Base-by-base conservation (phyloP, 1,140 invertebrate species). In the Pararge aegeria region DNA sequence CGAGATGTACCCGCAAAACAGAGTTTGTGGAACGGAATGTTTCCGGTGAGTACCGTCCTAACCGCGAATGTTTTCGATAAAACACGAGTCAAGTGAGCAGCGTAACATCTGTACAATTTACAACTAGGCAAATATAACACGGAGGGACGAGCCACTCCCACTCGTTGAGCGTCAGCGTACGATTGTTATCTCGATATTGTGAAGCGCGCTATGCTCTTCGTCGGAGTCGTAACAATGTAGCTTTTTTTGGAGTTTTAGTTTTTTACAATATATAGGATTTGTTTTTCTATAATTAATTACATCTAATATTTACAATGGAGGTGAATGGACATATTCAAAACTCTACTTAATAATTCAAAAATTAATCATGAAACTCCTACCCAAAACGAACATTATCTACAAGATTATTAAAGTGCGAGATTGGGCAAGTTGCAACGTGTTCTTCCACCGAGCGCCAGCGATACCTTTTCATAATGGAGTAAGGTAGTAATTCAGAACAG, bases 231-330 rank as follows among this genome's bases (percentile, higher is more conserved):
- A 87, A 87, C 84, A 83, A 83, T 83, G 80, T 82, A 87, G 84
- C 83, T 85, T 87, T 87, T 89, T 89, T 87, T 87, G 81, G 78
- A 79, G 76, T 80, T 87, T 88, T 83, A 77, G 65, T 87, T 87
- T 89, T 89, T 87, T 89, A 89, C 84, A 89, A 89, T 89, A 89
- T 89, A 89, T 88, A 89, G 83, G 83, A 87, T 87, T 87, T 82
- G 63, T 71, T 87, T 71, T 87, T 87, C 83, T 87, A 89, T 88
- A 88, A 82, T 89, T 87, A 89, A 87, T 89, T 89, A 89, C 74
- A 84, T 75, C 87, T 89, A 89, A 84, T 89, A 89, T 89, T 89
- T 89, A 89, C 87, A 89, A 87, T 86, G 85, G 83, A 89, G 83
- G 84, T 84, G 84, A 89, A 87, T 77, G 84, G 82, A 89, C 84